Base-by-base conservation (phyloP, 1,140 invertebrate genomes). In the Riptortus pedestris region DNA sequence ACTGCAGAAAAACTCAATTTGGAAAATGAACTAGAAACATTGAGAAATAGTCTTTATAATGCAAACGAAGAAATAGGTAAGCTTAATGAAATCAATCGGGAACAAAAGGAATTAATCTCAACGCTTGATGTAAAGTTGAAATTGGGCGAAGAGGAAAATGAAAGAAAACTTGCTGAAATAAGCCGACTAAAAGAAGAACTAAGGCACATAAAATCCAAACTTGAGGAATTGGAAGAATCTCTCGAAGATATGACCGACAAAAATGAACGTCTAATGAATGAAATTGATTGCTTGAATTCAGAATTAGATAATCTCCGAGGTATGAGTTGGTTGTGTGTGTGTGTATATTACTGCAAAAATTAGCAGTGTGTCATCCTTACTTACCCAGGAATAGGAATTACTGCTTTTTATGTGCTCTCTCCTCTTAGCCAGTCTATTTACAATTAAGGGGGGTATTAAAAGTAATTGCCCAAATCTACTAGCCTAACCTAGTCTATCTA, bases 141-240 rank as follows among this genome's bases (percentile, higher is more conserved):
- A 27, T 55, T 55, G 26, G 24, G 20, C 1, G 18, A 22, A 2
- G 22, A 26, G 14, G 51, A 55, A 27, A 55, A 55, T 12, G 24
- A 24, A 2, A 55, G 14, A 26, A 55, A 55, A 26, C 18, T 55
- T 4, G 26, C 22, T 22, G 24, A 22, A 55, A 55, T 55, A 22
- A 26, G 24, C 9, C 2, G 9, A 24, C 47, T 65, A 38, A 65
- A 65, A 61, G 64, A 48, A 1, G 58, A 65, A 60, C 28, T 61
- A 20, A 20, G 45, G 14, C 7, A 3, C 16, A 18, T 58, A 20
- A 28, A 52, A 18, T 24, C 38, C n/a, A 22, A 28, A 31, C n/a
- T 52, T 7, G 1, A 52, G n/a, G 64, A 65, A 7, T 27, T 65
- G n/a, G 27, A 62, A 29, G 43, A 62, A 5, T 29, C 20, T 2